Base-by-base conservation (phyloP, 2,113 vertebrate species). In the Miniopterus natalensis region DNA sequence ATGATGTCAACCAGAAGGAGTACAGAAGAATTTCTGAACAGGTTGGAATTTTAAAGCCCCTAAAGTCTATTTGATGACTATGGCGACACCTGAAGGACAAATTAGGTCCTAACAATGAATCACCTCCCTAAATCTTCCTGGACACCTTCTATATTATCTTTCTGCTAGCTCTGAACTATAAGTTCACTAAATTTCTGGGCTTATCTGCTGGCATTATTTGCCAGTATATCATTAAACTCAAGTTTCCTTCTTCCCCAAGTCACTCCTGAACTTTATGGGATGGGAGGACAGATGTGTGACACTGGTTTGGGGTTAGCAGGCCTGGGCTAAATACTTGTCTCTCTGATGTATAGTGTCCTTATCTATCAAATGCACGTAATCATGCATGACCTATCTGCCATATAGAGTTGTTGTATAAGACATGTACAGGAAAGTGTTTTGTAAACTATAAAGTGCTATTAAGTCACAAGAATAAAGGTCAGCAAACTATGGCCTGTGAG, bases 391-490 rank as follows among this genome's bases (percentile, higher is more conserved):
- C 29, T 73, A 71, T 55, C 10, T 95, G 53, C 8, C 36, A 31
- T 5, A 88, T 8, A 66, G 18, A 20, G 29, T 15, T 84, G 45
- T 6, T 45, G 5, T 27, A 61, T 8, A 68, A 75, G 27, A 8
- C 63, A 18, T 53, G 18, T 71, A 51, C 8, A 88, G 49, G 31
- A 8, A 68, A 88, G 57, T 75, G 45, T 77, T 88, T 75, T 88
- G 9, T 75, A 45, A 90, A 93, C 47, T 78, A 51, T 36, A 36
- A 89, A 96, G 42, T 88, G 57, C 59, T 88, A 47, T 25, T 25
- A 42, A 36, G 27, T 84, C 36, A 88, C 10, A 27, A 70, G 59
- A 84, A 84, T 84, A 66, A 68, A 84, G 31, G 29, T 75, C 20
- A 61, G 71, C 45, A 55, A 84, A 88, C 59, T 78, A 47, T 23